These are phyloP conservation scores for Theropithecus gelada DNA, from an alignment of 2,113 vertebrate genomes.

Conservation along the genomic window DNA sequence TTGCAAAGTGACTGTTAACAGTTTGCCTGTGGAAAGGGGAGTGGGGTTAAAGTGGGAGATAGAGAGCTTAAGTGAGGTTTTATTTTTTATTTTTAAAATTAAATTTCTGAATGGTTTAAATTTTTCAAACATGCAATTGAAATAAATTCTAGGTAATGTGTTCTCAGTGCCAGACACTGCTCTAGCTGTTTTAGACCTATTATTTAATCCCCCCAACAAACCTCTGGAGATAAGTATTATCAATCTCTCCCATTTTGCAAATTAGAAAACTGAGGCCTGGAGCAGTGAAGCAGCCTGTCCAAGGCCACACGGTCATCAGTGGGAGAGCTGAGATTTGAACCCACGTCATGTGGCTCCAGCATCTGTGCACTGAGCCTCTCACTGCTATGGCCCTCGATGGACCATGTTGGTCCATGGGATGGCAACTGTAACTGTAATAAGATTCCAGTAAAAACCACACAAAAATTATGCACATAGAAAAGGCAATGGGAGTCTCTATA, in stretches of 20 bases:
- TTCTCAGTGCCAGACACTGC: not conserved
- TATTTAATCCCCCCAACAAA: not conserved
- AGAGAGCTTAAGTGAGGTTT: not conserved
- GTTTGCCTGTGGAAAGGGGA: not conserved
- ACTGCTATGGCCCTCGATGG: not conserved
- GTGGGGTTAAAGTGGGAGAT: not conserved
- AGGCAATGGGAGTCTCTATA: not conserved
- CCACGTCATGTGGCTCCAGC: not conserved
- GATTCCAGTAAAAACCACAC: not conserved
- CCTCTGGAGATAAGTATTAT: not conserved
- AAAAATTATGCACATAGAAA: not conserved
- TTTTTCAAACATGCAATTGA: not conserved
- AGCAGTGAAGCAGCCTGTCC: not conserved
- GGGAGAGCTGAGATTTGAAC: not conserved
- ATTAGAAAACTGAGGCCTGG: not conserved
- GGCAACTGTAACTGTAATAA: not conserved
- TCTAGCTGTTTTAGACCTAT: not conserved
- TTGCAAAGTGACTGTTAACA: not conserved
- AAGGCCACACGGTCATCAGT: not conserved
- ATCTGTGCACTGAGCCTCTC: not conserved
- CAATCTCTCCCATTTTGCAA: not conserved
- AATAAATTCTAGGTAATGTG: not conserved
- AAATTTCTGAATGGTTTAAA: not conserved
- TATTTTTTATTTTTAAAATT: constrained; percentile 18
- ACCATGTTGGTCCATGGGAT: not conserved